A percentile compares a stretch with the other conserved stretches of the same genome.
Conservation (phyloP, 2,797 vertebrate species). For the Vireo griseus region DNA sequence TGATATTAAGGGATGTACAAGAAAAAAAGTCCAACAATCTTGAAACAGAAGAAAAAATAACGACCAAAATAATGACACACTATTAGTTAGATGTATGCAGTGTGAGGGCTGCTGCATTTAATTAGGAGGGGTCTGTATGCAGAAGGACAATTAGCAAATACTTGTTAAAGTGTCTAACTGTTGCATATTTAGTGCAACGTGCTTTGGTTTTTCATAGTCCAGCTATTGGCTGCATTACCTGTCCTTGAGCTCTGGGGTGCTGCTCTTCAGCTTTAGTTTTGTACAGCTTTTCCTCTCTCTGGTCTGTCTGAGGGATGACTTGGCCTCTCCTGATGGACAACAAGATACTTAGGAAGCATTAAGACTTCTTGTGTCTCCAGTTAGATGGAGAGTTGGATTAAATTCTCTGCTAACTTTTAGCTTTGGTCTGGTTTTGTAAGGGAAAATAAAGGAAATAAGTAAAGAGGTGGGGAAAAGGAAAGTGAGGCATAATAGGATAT, state of each 20-base stretch:
- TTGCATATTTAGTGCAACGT: not conserved
- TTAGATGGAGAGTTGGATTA: not conserved
- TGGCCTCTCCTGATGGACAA: not conserved
- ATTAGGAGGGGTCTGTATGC: not conserved
- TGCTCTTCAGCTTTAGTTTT: not conserved
- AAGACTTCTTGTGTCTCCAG: not conserved
- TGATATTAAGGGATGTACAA: not conserved
- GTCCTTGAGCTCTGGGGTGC: not conserved
- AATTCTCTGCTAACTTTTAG: not conserved
- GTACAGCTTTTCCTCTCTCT: not conserved
- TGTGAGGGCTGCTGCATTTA: not conserved
- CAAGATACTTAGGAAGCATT: rapidly evolving
- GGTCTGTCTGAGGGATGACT: not conserved
- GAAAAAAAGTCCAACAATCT: not conserved
- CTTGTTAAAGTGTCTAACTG: not conserved
- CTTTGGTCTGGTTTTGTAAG: not conserved
- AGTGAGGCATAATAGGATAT: not conserved
- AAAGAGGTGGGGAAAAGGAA: not conserved
- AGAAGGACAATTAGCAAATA: not conserved
- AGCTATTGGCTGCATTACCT: rapidly evolving
- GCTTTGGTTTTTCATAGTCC: not conserved
- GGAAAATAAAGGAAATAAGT: not conserved
- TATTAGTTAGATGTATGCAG: not conserved
- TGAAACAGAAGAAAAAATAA: not conserved
- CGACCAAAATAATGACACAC: not conserved